These are phyloP conservation scores for Cynodonichthys magdalenae DNA, from an alignment of 2,797 vertebrate species.

Conservation along the genomic window DNA sequence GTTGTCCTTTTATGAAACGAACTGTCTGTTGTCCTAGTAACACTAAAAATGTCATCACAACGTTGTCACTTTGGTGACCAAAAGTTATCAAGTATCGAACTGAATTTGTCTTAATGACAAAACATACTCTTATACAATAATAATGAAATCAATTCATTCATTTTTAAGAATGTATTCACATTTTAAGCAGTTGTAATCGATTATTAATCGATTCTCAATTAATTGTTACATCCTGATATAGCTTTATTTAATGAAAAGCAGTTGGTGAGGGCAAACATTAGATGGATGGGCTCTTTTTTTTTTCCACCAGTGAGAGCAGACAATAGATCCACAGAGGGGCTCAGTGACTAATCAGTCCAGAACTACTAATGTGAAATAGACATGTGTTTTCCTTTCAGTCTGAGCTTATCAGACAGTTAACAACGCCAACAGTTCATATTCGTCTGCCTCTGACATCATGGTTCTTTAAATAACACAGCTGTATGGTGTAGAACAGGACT, in stretches of 20 bases:
- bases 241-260: constrained; percentile 8
- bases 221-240: too few species aligned
- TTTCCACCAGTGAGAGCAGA: constrained; percentile 24
- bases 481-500: constrained; percentile 30
- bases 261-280: background rate
- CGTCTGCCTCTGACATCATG: constrained; percentile 53
- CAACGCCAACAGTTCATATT: constrained; percentile 49
- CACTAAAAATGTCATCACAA: too few species aligned
- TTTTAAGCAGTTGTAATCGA: too few species aligned
- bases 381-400: constrained; percentile 30
- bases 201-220: too few species aligned
- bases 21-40: too few species aligned
- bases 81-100: too few species aligned
- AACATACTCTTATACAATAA: too few species aligned
- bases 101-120: too few species aligned
- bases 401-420: constrained; percentile 33
- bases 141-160: too few species aligned
- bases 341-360: constrained; percentile 56
- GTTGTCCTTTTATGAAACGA: too few species aligned
- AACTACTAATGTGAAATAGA: constrained; percentile 40
- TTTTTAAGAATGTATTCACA: too few species aligned
- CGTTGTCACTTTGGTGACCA: too few species aligned
- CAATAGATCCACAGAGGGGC: constrained; percentile 10
- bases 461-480: constrained; percentile 25
- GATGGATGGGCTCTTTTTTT: constrained; percentile 9